Percentiles rank a stretch among this genome's conserved stretches.
These are phyloP conservation scores for Allygus modestus DNA, from an alignment of 2,888 invertebrate species.

Conservation along the genomic window DNA sequence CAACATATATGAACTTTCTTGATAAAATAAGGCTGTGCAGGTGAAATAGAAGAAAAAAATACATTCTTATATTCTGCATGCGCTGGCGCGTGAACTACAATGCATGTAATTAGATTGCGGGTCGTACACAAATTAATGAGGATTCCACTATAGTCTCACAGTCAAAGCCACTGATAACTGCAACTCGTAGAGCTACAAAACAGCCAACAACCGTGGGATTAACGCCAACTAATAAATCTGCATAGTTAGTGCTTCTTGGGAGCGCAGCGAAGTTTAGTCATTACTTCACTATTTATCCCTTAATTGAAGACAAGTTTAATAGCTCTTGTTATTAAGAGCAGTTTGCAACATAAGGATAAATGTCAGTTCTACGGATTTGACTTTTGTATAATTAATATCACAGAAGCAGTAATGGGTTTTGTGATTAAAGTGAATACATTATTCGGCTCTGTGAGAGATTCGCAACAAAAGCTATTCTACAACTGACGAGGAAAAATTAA, in stretches of 20 bases:
- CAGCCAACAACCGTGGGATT: neutral
- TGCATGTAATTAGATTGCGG: too few species aligned
- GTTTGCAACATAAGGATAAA: neutral
- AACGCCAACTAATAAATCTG: constrained; percentile 5
- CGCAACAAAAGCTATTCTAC: too few species aligned
- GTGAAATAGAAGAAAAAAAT: too few species aligned
- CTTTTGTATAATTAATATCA: neutral
- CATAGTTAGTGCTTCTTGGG: constrained; percentile 4
- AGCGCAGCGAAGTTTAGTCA: constrained; percentile 10
- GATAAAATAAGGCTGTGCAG: too few species aligned
- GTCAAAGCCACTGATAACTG: too few species aligned
- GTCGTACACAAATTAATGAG: too few species aligned
- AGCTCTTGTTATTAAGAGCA: neutral
- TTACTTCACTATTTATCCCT: neutral
- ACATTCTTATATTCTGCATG: too few species aligned
- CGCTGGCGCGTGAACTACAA: too few species aligned
- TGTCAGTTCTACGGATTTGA: neutral
- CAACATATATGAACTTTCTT: too few species aligned
- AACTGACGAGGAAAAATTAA: too few species aligned
- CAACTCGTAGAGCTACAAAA: neutral
- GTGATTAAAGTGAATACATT: neutral
- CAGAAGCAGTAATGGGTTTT: neutral
- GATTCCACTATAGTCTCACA: too few species aligned
- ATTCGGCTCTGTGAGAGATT: neutral
- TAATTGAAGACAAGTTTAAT: constrained; percentile 17